Evolutionary conservation across 2,888 invertebrate species (phyloP).

Genomic region (Ellobium chinense): DNA sequence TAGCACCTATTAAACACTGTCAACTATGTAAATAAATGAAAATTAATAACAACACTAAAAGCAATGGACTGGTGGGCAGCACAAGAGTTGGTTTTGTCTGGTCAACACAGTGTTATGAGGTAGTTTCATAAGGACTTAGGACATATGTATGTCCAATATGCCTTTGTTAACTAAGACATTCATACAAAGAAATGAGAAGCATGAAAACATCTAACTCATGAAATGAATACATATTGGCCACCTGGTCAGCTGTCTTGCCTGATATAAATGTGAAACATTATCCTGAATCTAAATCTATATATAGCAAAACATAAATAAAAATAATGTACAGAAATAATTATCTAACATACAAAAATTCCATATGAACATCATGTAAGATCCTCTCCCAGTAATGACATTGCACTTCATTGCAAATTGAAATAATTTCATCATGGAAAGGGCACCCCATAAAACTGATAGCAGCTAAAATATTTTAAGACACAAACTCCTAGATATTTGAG

Average conservation of each 20-base stretch:
- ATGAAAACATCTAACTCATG: too few species aligned
- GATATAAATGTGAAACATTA: too few species aligned
- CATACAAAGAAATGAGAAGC: too few species aligned
- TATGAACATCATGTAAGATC: neutral
- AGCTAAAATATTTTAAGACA: neutral
- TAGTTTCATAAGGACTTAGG: neutral
- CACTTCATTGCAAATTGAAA: conserved; percentile 2
- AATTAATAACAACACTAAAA: neutral
- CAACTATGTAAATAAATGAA: neutral
- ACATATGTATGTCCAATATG: neutral
- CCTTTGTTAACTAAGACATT: too few species aligned
- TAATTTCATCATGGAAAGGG: neutral
- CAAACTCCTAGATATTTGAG: too few species aligned
- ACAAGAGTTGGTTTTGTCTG: conserved; percentile 3
- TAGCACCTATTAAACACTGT: neutral
- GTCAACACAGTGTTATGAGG: neutral
- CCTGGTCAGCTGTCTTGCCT: too few species aligned
- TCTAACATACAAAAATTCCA: too few species aligned
- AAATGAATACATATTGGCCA: too few species aligned
- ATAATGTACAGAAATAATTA: too few species aligned
- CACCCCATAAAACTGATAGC: neutral
- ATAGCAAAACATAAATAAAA: too few species aligned
- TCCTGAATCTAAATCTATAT: too few species aligned
- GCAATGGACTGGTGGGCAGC: neutral
- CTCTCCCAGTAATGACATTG: conserved; percentile 3